Conservation (phyloP, 2,888 invertebrate species). For the Lepidonotus clava region DNA sequence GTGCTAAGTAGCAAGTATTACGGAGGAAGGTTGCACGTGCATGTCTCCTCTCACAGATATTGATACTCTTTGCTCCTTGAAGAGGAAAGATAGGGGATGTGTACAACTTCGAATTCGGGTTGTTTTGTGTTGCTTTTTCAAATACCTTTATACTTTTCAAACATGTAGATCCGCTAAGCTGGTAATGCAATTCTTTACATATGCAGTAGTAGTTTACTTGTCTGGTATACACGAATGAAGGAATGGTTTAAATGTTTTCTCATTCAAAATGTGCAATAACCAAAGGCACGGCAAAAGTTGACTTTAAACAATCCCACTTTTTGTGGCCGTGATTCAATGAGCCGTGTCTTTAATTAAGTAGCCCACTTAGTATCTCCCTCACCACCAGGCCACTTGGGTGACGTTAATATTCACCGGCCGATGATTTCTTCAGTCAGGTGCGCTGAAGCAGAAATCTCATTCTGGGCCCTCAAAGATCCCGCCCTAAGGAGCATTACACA, state of each 20-base stretch:
- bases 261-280: too few relatives aligned
- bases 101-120: not conserved
- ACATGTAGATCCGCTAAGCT: too few relatives aligned
- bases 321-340: not conserved
- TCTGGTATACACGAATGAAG: too few relatives aligned
- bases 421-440: not conserved
- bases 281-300: too few relatives aligned
- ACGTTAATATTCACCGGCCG: slow-evolving; percentile 34
- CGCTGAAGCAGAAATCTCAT: slow-evolving; percentile 20
- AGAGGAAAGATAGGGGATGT: not conserved
- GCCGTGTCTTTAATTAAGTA: not conserved
- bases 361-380: not conserved
- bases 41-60: not conserved
- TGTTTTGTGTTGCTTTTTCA: too few relatives aligned
- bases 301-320: too few relatives aligned
- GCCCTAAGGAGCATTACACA: not conserved
- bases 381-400: not conserved
- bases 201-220: too few relatives aligned
- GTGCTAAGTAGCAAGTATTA: not conserved
- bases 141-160: too few relatives aligned
- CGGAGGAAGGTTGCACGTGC: not conserved
- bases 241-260: too few relatives aligned
- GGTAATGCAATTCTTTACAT: too few relatives aligned
- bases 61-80: too few relatives aligned
- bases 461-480: slow-evolving; percentile 20